A percentile compares a stretch with the other conserved stretches of the same genome.
Evolutionary conservation across 2,888 invertebrate genomes (phyloP).

Genomic region (Epinotia brunnichana): DNA sequence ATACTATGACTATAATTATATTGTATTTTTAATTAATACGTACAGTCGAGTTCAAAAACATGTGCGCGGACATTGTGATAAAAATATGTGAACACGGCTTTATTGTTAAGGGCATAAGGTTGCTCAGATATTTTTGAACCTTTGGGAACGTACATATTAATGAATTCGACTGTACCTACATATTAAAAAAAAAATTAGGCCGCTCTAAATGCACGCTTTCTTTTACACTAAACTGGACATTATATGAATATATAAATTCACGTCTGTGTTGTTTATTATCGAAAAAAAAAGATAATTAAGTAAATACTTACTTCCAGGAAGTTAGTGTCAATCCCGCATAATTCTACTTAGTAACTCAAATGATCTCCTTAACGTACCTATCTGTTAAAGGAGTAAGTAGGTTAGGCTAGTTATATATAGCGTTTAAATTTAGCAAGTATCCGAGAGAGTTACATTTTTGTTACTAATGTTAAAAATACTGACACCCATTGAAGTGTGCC

Average conservation of each 20-base stretch:
- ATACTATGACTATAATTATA: background rate
- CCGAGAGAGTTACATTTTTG: constrained; percentile 21
- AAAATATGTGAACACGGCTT: no score
- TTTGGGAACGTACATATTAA: no score
- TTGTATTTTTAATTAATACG: no score
- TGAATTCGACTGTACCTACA: no score
- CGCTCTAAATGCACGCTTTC: no score
- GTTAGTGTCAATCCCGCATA: no score
- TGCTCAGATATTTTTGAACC: no score
- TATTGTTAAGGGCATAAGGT: no score
- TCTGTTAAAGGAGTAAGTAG: constrained; percentile 1
- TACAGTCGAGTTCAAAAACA: no score
- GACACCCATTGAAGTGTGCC: constrained; percentile 53
- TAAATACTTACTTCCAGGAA: background rate
- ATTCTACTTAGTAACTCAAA: background rate
- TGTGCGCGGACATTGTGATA: no score
- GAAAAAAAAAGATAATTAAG: background rate
- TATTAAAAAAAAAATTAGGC: no score
- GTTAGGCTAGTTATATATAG: constrained; percentile 23
- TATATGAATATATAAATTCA: no score
- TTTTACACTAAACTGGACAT: background rate
- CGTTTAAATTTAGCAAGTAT: constrained; percentile 3
- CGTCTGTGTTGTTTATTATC: background rate
- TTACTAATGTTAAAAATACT: constrained; percentile 38
- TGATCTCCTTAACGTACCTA: background rate